Conservation (phyloP, 2,797 vertebrate species). For the Anguilla megastoma region DNA sequence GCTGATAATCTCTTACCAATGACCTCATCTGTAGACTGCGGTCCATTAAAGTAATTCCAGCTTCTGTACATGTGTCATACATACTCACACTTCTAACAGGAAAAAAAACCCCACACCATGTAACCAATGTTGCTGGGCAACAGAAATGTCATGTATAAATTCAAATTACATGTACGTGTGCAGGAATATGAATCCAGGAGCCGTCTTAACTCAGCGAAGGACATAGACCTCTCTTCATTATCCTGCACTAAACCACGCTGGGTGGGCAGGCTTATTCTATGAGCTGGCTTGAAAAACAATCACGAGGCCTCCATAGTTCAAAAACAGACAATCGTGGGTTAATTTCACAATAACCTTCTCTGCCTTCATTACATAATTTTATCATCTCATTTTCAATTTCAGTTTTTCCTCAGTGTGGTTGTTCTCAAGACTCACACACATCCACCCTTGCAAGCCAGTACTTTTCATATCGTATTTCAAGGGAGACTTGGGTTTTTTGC, state of each 20-base stretch:
- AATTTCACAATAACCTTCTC: neutral
- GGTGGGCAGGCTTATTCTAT: neutral
- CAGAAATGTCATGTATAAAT: conserved; percentile 17
- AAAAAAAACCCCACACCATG: neutral
- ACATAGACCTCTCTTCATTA: neutral
- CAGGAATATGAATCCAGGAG: neutral
- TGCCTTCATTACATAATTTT: neutral
- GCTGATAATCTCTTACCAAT: neutral
- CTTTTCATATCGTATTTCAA: neutral
- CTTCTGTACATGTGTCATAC: neutral
- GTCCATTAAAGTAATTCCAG: neutral
- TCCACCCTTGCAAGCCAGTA: neutral
- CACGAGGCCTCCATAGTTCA: neutral
- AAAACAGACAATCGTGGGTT: neutral
- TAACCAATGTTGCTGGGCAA: conserved; percentile 14
- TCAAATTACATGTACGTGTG: neutral
- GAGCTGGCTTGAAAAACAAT: neutral
- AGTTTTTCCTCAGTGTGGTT: neutral
- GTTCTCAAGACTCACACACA: neutral
- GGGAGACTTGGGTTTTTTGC: neutral
- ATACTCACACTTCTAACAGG: neutral
- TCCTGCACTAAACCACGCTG: neutral
- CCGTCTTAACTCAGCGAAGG: neutral
- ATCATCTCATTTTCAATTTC: neutral
- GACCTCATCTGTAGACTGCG: neutral